Evolutionary conservation across 2,797 vertebrate genomes (phyloP).

Genomic region (Masticophis lateralis): DNA sequence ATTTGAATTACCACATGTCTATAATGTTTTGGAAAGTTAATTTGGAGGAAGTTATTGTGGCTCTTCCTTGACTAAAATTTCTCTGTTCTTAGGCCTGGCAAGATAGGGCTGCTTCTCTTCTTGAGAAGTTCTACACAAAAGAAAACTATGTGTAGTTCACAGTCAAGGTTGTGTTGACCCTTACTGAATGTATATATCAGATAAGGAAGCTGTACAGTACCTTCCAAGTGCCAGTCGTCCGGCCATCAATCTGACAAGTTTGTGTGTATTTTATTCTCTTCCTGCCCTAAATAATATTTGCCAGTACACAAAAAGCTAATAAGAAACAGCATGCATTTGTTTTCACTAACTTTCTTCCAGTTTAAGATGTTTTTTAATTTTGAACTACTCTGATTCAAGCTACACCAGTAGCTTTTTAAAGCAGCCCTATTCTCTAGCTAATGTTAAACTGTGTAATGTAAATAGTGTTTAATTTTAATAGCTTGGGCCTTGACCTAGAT

Average conservation of each 20-base stretch:
- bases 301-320: conserved; percentile 29
- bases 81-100: conserved; percentile 10
- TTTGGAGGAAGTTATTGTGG: conserved; percentile 37
- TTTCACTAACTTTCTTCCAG: conserved; percentile 15
- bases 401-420: background rate
- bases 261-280: conserved; percentile 12
- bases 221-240: conserved; percentile 8
- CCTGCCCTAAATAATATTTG: background rate
- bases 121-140: background rate
- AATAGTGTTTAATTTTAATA: background rate
- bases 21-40: conserved; percentile 20
- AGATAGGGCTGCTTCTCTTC: conserved; percentile 13
- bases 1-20: conserved; percentile 51
- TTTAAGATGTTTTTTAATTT: background rate
- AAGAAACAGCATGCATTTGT: conserved; percentile 5
- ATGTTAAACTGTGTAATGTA: background rate
- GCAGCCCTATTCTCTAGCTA: background rate
- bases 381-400: background rate
- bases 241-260: background rate
- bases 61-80: conserved; percentile 38
- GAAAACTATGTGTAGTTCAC: background rate
- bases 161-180: background rate
- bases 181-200: fast-evolving
- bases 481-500: background rate
- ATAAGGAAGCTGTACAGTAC: fast-evolving